Evolutionary conservation across 2,888 invertebrate species (phyloP).

Genomic region (Ennomos quercinarius): DNA sequence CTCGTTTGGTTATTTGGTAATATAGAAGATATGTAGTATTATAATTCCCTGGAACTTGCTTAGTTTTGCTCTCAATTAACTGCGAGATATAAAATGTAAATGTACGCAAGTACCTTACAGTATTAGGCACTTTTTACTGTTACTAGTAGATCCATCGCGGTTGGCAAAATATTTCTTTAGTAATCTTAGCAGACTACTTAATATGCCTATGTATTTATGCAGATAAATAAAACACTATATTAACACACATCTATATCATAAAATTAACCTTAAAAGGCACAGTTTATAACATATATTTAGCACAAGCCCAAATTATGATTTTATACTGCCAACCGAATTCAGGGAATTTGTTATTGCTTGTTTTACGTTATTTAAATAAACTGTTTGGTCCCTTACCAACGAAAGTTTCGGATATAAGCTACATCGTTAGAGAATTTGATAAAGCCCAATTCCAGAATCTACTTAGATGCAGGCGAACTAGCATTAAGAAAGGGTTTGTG

Average conservation of each 20-base stretch:
- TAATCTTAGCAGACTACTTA: conserved; percentile 6
- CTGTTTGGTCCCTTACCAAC: conserved; percentile 61
- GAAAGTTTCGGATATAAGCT: conserved; percentile 43
- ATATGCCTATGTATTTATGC: neutral
- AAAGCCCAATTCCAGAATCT: conserved; percentile 12
- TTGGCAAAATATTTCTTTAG: conserved; percentile 1
- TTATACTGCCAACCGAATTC: conserved; percentile 13
- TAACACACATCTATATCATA: conserved; percentile 7
- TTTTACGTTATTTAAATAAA: neutral
- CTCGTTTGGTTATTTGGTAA: no score
- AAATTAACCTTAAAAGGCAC: conserved; percentile 18
- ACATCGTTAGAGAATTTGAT: conserved; percentile 37
- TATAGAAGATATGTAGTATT: neutral
- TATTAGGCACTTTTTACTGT: conserved; percentile 64
- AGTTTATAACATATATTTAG: conserved; percentile 9
- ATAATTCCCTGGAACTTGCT: neutral
- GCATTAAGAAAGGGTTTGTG: no score
- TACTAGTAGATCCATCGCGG: conserved; percentile 13
- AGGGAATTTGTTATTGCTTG: neutral
- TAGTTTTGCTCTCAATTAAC: neutral
- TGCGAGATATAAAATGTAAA: neutral
- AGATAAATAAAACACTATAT: conserved; percentile 12
- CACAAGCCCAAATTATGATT: neutral
- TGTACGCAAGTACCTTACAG: conserved; percentile 46
- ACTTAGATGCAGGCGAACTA: no score